Conservation (phyloP, 2,797 vertebrate species). For the Sibirionetta formosa region DNA sequence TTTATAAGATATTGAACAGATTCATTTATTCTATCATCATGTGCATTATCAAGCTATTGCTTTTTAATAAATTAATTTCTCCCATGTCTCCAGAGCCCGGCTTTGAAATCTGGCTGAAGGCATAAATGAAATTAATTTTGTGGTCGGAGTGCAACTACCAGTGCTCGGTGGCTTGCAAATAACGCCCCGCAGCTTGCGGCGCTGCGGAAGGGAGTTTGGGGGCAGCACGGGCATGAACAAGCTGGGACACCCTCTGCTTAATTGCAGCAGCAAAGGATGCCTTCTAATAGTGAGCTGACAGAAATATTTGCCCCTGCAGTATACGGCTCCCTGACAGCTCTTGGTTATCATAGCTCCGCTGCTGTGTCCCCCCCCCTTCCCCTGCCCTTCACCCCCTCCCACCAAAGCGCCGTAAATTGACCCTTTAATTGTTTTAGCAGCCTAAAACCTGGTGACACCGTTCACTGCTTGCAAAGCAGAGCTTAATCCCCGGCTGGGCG, state of each 20-base stretch:
- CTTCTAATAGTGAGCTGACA: background rate
- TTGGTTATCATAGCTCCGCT: background rate
- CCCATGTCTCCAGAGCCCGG: constrained; percentile 76
- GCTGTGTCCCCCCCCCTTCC: background rate
- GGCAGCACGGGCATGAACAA: background rate
- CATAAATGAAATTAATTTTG: constrained; percentile 78
- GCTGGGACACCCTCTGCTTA: background rate
- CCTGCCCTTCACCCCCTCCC: background rate
- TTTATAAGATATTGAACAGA: constrained; percentile 83
- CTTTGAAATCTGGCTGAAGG: constrained; percentile 78
- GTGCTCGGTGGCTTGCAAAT: background rate
- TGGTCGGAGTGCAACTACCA: constrained; percentile 25
- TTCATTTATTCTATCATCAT: constrained; percentile 81
- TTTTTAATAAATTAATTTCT: constrained; percentile 86
- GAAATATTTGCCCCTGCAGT: background rate
- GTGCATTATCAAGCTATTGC: constrained; percentile 81
- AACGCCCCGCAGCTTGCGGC: background rate
- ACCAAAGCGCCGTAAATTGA: background rate
- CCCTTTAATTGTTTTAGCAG: constrained; percentile 27
- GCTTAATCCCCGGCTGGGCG: constrained; percentile 13
- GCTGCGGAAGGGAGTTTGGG: background rate
- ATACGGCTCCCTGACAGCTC: background rate
- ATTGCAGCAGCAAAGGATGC: fast-evolving
- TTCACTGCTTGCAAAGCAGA: background rate
- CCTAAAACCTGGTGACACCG: constrained; percentile 42